A percentile compares a stretch with the other conserved stretches of the same genome.
phyloP scores from a whole-genome alignment of 2,888 invertebrate genomes.

The Scelioninae gen. 1 region DNA sequence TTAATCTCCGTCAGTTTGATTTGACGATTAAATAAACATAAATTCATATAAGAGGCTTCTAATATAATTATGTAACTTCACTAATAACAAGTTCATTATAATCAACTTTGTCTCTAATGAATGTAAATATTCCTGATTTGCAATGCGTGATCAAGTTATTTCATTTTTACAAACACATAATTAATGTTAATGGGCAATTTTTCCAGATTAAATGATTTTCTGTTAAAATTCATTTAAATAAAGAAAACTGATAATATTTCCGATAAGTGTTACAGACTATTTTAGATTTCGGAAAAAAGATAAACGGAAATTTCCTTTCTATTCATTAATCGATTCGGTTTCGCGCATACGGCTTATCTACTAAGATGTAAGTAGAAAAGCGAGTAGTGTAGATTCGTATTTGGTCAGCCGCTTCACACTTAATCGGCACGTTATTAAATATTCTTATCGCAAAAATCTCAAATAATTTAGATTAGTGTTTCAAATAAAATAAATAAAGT shows the following conservation, averaged over 20 bases:
- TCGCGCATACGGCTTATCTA: background rate
- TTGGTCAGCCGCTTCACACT: slow-evolving; percentile 74
- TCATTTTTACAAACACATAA: background rate
- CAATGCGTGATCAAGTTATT: background rate
- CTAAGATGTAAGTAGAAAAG: slow-evolving; percentile 35
- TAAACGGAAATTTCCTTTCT: background rate
- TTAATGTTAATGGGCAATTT: background rate
- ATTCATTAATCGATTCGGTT: background rate
- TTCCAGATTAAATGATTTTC: background rate
- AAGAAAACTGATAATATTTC: too few species aligned
- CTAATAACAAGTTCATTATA: slow-evolving; percentile 16
- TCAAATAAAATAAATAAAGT: too few species aligned
- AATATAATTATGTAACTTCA: slow-evolving; percentile 22
- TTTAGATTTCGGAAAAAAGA: background rate
- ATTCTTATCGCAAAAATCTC: background rate
- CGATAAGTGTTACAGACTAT: too few species aligned
- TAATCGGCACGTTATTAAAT: slow-evolving; percentile 2
- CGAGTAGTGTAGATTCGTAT: slow-evolving; percentile 75
- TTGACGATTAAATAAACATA: slow-evolving; percentile 39
- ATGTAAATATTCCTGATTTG: background rate
- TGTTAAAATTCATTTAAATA: too few species aligned
- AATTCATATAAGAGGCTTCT: slow-evolving; percentile 6
- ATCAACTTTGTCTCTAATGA: background rate
- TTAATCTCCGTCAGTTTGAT: slow-evolving; percentile 31
- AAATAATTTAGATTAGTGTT: background rate